phyloP scores from a whole-genome alignment of 1,140 invertebrate species.

The Belonocnema kinseyi region DNA sequence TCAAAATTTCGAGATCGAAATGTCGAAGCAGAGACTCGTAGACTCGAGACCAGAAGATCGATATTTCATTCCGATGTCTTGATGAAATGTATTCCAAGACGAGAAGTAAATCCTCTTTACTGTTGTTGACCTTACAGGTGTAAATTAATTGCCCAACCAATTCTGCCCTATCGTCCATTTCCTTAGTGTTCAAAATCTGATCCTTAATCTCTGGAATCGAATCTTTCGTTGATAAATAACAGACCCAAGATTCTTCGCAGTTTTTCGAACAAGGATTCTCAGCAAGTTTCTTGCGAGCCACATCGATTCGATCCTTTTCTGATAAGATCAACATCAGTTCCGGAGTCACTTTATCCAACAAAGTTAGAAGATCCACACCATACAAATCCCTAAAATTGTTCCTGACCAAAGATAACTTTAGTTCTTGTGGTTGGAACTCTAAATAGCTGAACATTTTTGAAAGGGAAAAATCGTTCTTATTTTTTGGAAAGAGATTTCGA shows the following conservation, averaged over 20 bases:
- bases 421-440: conserved; percentile 50
- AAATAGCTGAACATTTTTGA: conserved; percentile 45
- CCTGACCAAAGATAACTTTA: conserved; percentile 46
- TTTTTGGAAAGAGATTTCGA: conserved; percentile 47
- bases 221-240: conserved; percentile 58
- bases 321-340: conserved; percentile 53
- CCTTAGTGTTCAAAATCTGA: conserved; percentile 47
- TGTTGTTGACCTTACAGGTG: conserved; percentile 61
- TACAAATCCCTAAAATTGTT: conserved; percentile 56
- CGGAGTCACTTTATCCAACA: conserved; percentile 37
- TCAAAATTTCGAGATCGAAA: conserved; percentile 43
- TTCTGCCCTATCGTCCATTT: background rate
- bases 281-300: conserved; percentile 57
- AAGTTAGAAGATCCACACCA: conserved; percentile 43
- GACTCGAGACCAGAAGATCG: conserved; percentile 34
- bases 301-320: conserved; percentile 50
- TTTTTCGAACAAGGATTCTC: background rate
- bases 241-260: conserved; percentile 53
- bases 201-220: conserved; percentile 54
- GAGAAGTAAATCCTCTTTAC: conserved; percentile 52
- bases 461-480: conserved; percentile 41
- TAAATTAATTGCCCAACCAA: conserved; percentile 57
- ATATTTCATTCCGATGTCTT: conserved; percentile 61
- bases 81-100: conserved; percentile 52
- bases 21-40: conserved; percentile 37